These are phyloP conservation scores for Aphidius gifuensis DNA, from an alignment of 1,140 invertebrate species.

Conservation along the genomic window DNA sequence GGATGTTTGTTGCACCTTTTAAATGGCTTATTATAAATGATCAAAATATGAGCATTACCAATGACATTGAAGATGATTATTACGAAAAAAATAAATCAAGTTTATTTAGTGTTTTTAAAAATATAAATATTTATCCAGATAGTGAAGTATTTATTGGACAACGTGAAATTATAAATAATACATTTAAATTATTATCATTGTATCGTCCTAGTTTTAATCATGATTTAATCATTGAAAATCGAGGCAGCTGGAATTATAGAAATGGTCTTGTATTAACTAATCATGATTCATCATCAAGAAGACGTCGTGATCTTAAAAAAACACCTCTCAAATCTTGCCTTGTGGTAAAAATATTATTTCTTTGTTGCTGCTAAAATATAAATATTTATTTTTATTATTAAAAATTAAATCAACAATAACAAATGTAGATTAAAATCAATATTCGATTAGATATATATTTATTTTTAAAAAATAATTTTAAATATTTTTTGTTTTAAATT, in stretches of 20 bases:
- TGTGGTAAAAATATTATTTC: constrained; percentile 32
- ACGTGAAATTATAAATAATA: constrained; percentile 8
- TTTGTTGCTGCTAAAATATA: no score
- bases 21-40: constrained; percentile 42
- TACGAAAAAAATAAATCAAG: background rate
- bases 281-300: constrained; percentile 25
- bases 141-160: constrained; percentile 35
- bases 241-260: constrained; percentile 35
- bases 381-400: no score
- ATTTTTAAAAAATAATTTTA: background rate
- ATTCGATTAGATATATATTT: background rate
- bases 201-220: constrained; percentile 34
- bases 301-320: constrained; percentile 33
- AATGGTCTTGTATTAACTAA: constrained; percentile 26
- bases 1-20: constrained; percentile 33
- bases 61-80: no score
- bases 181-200: constrained; percentile 29
- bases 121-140: constrained; percentile 33
- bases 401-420: no score
- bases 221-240: constrained; percentile 30
- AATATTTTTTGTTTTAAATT: background rate
- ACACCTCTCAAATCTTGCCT: constrained; percentile 37
- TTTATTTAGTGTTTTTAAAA: constrained; percentile 22
- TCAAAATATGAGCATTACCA: background rate
- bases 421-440: background rate